Evolutionary conservation across 1,140 invertebrate genomes (phyloP).

Genomic region (Monomorium pharaonis): DNA sequence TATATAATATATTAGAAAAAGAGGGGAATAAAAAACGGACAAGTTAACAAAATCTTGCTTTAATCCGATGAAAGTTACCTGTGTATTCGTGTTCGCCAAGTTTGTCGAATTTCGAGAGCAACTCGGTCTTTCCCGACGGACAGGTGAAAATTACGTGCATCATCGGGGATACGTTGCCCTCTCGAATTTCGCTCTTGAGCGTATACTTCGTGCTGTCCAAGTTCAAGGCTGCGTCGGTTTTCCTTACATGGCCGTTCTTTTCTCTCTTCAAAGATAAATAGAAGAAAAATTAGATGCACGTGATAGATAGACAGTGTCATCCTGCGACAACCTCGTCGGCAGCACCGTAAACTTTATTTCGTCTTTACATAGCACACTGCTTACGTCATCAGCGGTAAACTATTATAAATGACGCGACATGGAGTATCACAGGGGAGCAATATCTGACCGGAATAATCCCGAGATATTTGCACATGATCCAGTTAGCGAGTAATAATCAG

Average conservation of each 20-base stretch:
- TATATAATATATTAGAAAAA: neutral
- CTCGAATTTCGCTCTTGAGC: slow-evolving; percentile 82
- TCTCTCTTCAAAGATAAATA: slow-evolving; percentile 77
- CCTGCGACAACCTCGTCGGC: neutral
- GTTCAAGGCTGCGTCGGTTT: slow-evolving; percentile 80
- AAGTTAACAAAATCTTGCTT: neutral
- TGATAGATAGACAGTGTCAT: neutral
- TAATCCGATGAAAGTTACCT: slow-evolving; percentile 78
- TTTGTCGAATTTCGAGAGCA: slow-evolving; percentile 85
- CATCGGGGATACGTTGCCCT: slow-evolving; percentile 78
- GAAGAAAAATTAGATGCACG: neutral
- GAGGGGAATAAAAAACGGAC: neutral
- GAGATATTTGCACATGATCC: neutral
- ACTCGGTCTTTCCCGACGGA: slow-evolving; percentile 84
- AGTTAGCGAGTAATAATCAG: neutral
- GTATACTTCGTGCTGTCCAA: slow-evolving; percentile 85
- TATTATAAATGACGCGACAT: slow-evolving; percentile 13
- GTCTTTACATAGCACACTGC: neutral
- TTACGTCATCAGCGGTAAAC: neutral
- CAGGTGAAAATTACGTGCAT: slow-evolving; percentile 82
- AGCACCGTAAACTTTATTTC: slow-evolving; percentile 26
- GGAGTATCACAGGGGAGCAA: neutral
- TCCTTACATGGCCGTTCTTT: slow-evolving; percentile 83
- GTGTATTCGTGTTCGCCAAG: slow-evolving; percentile 86
- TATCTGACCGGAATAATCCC: neutral